Conservation (phyloP, 1,140 invertebrate genomes). For the Eubasilissa regina region DNA sequence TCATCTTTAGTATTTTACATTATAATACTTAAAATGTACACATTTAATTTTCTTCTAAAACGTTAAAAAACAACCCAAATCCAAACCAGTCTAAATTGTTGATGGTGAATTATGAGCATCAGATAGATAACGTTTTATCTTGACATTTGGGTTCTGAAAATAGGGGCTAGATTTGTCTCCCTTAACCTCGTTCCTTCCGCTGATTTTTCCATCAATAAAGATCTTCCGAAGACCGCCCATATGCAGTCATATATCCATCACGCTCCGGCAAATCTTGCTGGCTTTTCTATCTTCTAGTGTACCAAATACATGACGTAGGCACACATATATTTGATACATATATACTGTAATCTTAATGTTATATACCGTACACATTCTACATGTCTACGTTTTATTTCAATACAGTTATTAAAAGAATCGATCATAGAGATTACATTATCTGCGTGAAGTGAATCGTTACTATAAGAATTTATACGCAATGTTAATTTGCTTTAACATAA, state of each 20-base stretch:
- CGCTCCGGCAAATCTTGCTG: not conserved
- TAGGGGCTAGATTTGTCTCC: conserved; percentile 12
- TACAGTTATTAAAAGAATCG: too few species aligned
- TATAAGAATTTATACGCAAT: too few species aligned
- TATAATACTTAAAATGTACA: too few species aligned
- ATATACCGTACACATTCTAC: too few species aligned
- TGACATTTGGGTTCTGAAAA: not conserved
- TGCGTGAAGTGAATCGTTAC: too few species aligned
- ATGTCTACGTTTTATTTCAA: too few species aligned
- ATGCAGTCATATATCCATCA: conserved; percentile 15
- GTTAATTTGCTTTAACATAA: too few species aligned
- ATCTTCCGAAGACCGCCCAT: not conserved
- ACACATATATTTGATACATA: too few species aligned
- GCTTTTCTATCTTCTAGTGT: conserved; percentile 12
- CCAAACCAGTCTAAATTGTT: not conserved
- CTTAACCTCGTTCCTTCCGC: not conserved
- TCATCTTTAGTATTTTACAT: too few species aligned
- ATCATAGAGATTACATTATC: too few species aligned
- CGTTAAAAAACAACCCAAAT: not conserved
- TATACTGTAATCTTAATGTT: too few species aligned
- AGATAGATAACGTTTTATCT: conserved; percentile 13
- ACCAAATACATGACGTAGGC: not conserved
- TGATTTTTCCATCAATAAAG: conserved; percentile 7
- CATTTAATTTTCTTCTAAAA: too few species aligned
- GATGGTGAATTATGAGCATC: not conserved